Evolutionary conservation across 1,140 invertebrate genomes (phyloP), one percentile per base, ranked within the genome.

Genomic region (Drosophila gunungcola): DNA sequence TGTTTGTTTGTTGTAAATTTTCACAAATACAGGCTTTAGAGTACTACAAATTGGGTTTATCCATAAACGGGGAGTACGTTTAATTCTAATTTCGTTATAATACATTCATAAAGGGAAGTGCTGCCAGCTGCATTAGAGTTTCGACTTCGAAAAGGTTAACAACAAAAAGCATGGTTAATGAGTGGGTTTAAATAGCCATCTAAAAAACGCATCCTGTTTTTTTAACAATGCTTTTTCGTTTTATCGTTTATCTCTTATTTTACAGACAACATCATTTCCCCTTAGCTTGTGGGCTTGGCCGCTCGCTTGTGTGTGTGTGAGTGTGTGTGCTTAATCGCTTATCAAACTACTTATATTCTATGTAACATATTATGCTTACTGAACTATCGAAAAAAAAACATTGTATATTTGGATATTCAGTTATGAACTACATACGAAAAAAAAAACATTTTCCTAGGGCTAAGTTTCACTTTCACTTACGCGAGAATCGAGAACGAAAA

Each of bases 391-490:
- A 54, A 62, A 73, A 72, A 76, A 75, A 67, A 58, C 69, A 69
- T 64, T 67, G 78, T 67, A 61, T 82, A 78, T 83, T 80, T 80
- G 77, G 77, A 84, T 82, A 82, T 57, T 73, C 57, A 67, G 49
- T 75, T 64, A 38, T 46, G 6, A 21, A 36, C 52, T 57, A 53
- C 34, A 36, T 48, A 34, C 39, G 42, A 42, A 42, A 54, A 62
- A 75, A 58, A 65, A 73, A 43, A 51, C 49, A 49, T 63, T 74
- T 34, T 10, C 80, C 63, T 84, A 84, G 10, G 16, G 36, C 63
- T 83, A 65, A 49, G 46, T 68, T 68, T 53, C 38, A 43, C 61
- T 42, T 29, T 49, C 16, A 21, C 39, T 57, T 54, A 52, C 32
- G 32, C 32, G 27, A 36, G 13, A 36, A 21, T 36, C 29, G 10